A percentile compares a stretch with the other conserved stretches of the same genome.
Conservation (phyloP, 2,888 invertebrate genomes). For the Erynnis tages region DNA sequence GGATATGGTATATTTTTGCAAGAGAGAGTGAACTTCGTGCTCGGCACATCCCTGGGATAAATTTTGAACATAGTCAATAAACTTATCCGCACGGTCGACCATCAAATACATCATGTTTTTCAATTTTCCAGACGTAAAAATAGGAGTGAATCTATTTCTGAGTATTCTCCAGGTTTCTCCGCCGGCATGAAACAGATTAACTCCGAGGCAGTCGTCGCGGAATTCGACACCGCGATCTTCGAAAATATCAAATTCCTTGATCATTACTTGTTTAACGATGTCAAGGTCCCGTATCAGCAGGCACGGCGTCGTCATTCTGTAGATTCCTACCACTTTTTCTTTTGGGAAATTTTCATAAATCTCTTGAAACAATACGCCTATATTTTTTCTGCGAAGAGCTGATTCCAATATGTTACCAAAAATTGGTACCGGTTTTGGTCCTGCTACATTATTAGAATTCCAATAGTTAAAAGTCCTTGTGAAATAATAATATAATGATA, state of each 20-base stretch:
- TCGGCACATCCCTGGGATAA: slow-evolving; percentile 35
- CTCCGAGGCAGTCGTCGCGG: slow-evolving; percentile 47
- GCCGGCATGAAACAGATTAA: slow-evolving; percentile 52
- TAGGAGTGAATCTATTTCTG: slow-evolving; percentile 49
- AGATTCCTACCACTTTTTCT: slow-evolving; percentile 56
- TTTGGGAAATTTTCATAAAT: slow-evolving; percentile 46
- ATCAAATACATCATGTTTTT: slow-evolving; percentile 56
- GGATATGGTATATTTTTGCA: slow-evolving; percentile 46
- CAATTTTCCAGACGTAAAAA: slow-evolving; percentile 58
- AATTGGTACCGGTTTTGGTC: slow-evolving; percentile 44
- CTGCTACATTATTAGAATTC: slow-evolving; percentile 45
- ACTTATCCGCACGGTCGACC: slow-evolving; percentile 43
- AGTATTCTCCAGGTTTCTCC: slow-evolving; percentile 51
- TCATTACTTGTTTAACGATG: slow-evolving; percentile 50
- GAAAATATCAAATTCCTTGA: slow-evolving; percentile 56
- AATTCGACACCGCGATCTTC: slow-evolving; percentile 50
- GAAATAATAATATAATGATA: slow-evolving; percentile 42
- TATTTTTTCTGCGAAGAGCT: slow-evolving; percentile 37
- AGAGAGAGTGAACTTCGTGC: slow-evolving; percentile 39
- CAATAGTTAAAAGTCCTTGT: slow-evolving; percentile 53
- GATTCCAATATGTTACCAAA: slow-evolving; percentile 50
- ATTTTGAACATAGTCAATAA: slow-evolving; percentile 38
- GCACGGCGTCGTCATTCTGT: slow-evolving; percentile 48
- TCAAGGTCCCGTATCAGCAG: slow-evolving; percentile 54
- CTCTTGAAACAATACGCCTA: slow-evolving; percentile 38